Evolutionary conservation across 2,888 invertebrate genomes (phyloP).

Genomic region (Dione vanillae): DNA sequence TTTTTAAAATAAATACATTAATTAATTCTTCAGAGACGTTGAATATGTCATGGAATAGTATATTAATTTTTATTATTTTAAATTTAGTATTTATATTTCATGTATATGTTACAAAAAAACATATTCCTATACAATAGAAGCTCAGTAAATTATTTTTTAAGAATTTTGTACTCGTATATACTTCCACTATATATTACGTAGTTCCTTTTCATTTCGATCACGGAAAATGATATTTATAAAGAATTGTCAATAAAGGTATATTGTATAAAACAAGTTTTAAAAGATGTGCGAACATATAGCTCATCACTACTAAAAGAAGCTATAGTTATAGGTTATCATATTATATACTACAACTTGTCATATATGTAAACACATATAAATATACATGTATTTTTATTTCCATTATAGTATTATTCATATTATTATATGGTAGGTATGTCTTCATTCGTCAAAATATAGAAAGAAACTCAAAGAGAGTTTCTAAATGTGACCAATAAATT

Average conservation of each 20-base stretch:
- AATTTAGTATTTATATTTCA: not conserved
- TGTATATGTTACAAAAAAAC: not conserved
- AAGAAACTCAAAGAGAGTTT: no score
- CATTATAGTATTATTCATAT: no score
- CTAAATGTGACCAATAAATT: no score
- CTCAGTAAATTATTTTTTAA: conserved; percentile 2
- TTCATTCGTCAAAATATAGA: no score
- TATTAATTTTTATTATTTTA: no score
- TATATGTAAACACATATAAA: no score
- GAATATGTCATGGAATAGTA: not conserved
- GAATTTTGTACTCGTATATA: conserved; percentile 37
- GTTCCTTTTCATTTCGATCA: conserved; percentile 45
- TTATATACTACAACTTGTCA: no score
- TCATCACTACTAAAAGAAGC: not conserved
- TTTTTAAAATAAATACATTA: not conserved
- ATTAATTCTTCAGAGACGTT: not conserved
- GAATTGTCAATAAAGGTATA: not conserved
- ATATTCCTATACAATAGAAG: not conserved
- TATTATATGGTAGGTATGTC: no score
- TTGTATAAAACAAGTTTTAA: not conserved
- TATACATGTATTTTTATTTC: no score
- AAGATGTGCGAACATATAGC: not conserved
- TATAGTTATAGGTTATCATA: not conserved
- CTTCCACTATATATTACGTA: conserved; percentile 47
- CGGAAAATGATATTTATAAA: conserved; percentile 31